Evolutionary conservation across 2,888 invertebrate species (phyloP), one percentile per base, ranked within the genome.

Genomic region (Andrena trimmerana): DNA sequence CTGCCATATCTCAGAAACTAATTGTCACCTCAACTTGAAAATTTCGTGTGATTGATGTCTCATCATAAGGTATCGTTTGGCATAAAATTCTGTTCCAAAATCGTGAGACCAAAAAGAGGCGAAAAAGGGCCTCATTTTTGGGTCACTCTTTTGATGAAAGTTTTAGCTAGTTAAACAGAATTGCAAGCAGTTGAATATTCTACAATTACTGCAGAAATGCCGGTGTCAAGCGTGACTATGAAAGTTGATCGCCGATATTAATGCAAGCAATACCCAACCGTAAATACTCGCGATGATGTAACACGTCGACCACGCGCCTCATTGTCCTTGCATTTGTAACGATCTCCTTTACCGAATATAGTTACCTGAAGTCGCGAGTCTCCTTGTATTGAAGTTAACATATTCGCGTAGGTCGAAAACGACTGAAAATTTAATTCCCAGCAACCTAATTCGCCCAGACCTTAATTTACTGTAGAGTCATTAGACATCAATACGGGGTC

Each of bases 321-420:
- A 73, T 72, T 72, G 78, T 81, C 81, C 81, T 78, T 81, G 80
- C 65, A 68, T 81, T 48, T 78, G 57, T 33, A 72, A 50, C 57
- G 68, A 72, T 81, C 81, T 63, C 54, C 63, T 72, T 72, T 42
- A 60, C 79, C 72, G 54, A 78, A 81, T 81, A 78, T 81, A 73
- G 81, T n/a, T 70, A 66, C 5, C 29, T 10, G 52, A 24, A 20
- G 42, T 29, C n/a, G 42, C 52, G 52, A 65, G 42, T 67, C 10
- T 68, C 42, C 59, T 31, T 67, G 7, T 50, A 33, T 24, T 52
- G n/a, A 20, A 52, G 7, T 42, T 59, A 29, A 27, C 42, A 13
- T 24, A n/a, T 66, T 24, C 10, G 0, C 20, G 33, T 42, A 42
- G 42, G 42, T 24, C 7, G 63, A 16, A 48, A 70, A 20, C 8